phyloP scores from a whole-genome alignment of 2,888 invertebrate genomes.

The Antheraea yamamai region DNA sequence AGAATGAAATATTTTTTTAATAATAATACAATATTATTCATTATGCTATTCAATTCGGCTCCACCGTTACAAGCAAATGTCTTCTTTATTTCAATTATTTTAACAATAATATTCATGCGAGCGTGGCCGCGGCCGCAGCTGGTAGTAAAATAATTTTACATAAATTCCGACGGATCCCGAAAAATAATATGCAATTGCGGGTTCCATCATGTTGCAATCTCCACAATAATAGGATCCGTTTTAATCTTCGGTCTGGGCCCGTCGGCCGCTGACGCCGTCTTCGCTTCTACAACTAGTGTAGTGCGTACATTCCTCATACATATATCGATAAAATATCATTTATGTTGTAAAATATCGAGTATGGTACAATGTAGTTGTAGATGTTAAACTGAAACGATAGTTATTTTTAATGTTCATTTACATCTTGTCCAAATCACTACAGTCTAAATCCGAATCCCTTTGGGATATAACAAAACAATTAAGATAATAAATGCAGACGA shows the following conservation, averaged over 20 bases:
- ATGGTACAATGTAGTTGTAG: background rate
- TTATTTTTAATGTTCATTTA: too few species aligned
- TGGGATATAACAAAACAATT: too few species aligned
- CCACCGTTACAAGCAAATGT: too few species aligned
- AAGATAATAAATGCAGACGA: too few species aligned
- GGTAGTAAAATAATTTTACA: background rate
- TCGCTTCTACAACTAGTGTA: conserved; percentile 46
- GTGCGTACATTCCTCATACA: conserved; percentile 14
- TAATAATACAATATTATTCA: too few species aligned
- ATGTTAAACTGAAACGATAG: background rate
- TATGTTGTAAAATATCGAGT: background rate
- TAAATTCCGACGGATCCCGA: conserved; percentile 46
- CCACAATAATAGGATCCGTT: conserved; percentile 74
- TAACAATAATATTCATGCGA: too few species aligned
- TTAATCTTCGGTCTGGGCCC: conserved; percentile 67
- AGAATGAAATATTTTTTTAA: too few species aligned
- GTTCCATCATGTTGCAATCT: conserved; percentile 74
- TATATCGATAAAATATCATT: conserved; percentile 21
- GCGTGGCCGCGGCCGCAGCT: too few species aligned
- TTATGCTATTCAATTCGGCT: too few species aligned
- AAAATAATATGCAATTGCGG: conserved; percentile 66
- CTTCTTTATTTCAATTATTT: too few species aligned
- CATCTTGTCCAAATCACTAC: too few species aligned
- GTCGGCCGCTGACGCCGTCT: conserved; percentile 51
- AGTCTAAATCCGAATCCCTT: too few species aligned